These are phyloP conservation scores for Pterocles gutturalis DNA, from an alignment of 2,113 vertebrate genomes.

Conservation along the genomic window DNA sequence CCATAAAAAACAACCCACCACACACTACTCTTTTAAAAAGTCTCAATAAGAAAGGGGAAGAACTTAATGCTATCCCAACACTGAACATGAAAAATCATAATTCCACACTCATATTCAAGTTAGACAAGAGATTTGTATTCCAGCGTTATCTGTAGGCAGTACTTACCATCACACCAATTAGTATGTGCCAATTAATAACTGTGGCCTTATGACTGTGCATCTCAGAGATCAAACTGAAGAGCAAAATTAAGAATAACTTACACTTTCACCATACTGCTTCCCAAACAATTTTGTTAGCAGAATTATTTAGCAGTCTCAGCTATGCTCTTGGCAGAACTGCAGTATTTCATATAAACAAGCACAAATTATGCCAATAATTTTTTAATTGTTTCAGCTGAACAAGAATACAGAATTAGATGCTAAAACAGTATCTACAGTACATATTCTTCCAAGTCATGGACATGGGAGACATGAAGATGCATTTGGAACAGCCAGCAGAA, in stretches of 20 bases:
- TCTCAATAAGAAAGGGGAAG: not conserved
- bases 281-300: not conserved
- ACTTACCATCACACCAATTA: constrained; percentile 30
- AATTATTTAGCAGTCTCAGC: not conserved
- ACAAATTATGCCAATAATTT: not conserved
- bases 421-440: not conserved
- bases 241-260: not conserved
- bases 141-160: not conserved
- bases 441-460: not conserved
- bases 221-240: not conserved
- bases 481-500: not conserved
- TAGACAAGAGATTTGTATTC: not conserved
- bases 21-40: not conserved
- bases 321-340: not conserved
- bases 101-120: not conserved
- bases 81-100: not conserved
- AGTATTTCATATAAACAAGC: not conserved
- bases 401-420: not conserved
- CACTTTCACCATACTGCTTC: not conserved
- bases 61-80: not conserved
- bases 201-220: not conserved
- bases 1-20: not conserved
- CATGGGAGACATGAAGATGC: not conserved
- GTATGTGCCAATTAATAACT: not conserved
- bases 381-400: constrained; percentile 29